phyloP scores from a whole-genome alignment of 2,113 vertebrate genomes.

The Micromys minutus region DNA sequence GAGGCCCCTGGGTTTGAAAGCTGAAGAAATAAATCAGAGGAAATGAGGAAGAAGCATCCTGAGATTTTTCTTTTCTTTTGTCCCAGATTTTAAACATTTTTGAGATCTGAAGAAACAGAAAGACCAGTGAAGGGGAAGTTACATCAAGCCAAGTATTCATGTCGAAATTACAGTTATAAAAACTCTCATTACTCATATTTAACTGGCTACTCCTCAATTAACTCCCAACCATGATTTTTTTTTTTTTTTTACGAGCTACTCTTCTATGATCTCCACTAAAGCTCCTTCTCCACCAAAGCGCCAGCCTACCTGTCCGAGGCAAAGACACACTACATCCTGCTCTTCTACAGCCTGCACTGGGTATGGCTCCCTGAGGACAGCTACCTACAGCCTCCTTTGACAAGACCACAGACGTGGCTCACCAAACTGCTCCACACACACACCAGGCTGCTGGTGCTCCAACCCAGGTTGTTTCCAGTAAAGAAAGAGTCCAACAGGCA shows the following conservation, averaged over 20 bases:
- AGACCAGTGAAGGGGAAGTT: background rate
- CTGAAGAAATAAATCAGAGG: background rate
- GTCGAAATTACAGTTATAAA: background rate
- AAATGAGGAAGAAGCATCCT: background rate
- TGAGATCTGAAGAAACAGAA: conserved; percentile 1
- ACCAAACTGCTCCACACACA: background rate
- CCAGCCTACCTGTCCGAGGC: background rate
- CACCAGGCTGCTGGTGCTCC: no score
- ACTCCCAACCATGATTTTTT: background rate
- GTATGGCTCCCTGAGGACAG: background rate
- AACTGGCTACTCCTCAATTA: conserved; percentile 18
- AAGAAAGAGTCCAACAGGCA: background rate
- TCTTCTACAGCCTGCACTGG: background rate
- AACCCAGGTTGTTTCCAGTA: background rate
- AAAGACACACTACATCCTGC: background rate
- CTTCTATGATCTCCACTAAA: background rate
- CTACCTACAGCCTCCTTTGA: background rate
- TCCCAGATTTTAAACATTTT: background rate
- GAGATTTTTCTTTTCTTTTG: background rate
- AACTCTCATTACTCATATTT: background rate
- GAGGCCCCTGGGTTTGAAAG: background rate
- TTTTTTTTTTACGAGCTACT: background rate
- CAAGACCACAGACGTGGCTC: background rate
- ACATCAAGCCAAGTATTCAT: background rate
- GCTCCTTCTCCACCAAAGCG: background rate